phyloP scores from a whole-genome alignment of 2,797 vertebrate species.

The Acanthornis magna region DNA sequence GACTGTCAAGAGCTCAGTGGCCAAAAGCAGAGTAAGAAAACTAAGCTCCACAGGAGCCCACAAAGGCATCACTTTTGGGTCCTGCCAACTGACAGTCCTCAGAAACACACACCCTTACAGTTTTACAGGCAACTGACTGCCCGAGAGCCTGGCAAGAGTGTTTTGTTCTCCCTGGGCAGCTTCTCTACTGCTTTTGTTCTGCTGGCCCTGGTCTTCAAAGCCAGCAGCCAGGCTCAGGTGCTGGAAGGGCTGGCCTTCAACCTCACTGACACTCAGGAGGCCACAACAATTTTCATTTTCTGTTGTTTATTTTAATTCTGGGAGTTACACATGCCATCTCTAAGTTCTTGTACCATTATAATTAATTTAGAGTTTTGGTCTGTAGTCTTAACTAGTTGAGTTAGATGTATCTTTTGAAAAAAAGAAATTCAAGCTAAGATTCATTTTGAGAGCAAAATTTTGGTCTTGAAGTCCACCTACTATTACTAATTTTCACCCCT shows the following conservation, averaged over 20 bases:
- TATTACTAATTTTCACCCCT: not conserved
- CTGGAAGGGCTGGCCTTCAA: constrained; percentile 75
- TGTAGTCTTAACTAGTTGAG: not conserved
- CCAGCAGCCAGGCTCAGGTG: constrained; percentile 74
- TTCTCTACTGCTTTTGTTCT: constrained; percentile 74
- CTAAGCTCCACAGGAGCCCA: accelerated
- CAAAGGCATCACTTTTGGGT: not conserved
- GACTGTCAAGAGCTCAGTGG: not conserved
- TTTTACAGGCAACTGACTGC: constrained; percentile 74
- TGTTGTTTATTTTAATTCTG: not conserved
- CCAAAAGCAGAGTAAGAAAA: not conserved
- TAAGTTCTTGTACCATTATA: not conserved
- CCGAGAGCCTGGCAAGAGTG: constrained; percentile 61
- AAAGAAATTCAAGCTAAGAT: not conserved
- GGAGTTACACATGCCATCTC: constrained; percentile 24
- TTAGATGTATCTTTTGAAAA: constrained; percentile 47
- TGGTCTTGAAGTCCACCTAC: not conserved
- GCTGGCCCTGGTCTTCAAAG: constrained; percentile 72
- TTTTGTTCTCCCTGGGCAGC: constrained; percentile 80
- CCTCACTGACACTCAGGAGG: constrained; percentile 4
- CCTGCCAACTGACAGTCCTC: not conserved
- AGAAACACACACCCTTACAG: constrained; percentile 72
- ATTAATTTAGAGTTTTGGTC: not conserved
- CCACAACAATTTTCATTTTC: not conserved
- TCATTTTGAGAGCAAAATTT: not conserved